Percentiles rank a stretch among this genome's conserved stretches.
Conservation (phyloP, 2,888 invertebrate species). For the Sinhomidia bicolor region DNA sequence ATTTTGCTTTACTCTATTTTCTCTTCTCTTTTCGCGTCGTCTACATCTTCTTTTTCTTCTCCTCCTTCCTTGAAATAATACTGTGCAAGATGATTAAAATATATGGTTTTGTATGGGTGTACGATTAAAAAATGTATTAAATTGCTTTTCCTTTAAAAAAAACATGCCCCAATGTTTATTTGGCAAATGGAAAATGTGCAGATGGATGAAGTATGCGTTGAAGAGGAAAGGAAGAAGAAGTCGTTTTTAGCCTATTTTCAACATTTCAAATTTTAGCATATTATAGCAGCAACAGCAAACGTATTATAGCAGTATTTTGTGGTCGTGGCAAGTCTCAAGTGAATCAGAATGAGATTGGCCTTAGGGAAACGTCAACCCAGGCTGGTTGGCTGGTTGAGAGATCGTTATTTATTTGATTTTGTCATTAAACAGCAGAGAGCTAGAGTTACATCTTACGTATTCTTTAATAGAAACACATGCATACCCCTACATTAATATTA, state of each 20-base stretch:
- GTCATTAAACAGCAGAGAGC: constrained; percentile 52
- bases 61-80: constrained; percentile 34
- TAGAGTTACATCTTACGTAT: not conserved
- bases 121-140: constrained; percentile 63
- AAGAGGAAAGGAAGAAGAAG: constrained; percentile 11
- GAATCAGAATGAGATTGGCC: constrained; percentile 55
- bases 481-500: not conserved
- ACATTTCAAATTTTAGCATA: constrained; percentile 21
- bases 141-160: constrained; percentile 31
- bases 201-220: constrained; percentile 39
- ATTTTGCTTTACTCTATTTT: not conserved
- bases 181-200: constrained; percentile 46
- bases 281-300: not conserved
- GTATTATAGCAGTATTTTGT: not conserved
- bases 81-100: constrained; percentile 42
- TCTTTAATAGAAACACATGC: not conserved
- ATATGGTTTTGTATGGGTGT: constrained; percentile 33
- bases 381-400: constrained; percentile 51
- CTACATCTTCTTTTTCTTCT: too few relatives aligned
- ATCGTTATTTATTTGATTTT: constrained; percentile 70
- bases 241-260: constrained; percentile 52
- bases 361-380: constrained; percentile 64
- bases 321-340: constrained; percentile 46
- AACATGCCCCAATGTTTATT: constrained; percentile 31
- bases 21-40: not conserved